Conservation (phyloP, 2,113 vertebrate species). For the Phrynosoma blainvillii region DNA sequence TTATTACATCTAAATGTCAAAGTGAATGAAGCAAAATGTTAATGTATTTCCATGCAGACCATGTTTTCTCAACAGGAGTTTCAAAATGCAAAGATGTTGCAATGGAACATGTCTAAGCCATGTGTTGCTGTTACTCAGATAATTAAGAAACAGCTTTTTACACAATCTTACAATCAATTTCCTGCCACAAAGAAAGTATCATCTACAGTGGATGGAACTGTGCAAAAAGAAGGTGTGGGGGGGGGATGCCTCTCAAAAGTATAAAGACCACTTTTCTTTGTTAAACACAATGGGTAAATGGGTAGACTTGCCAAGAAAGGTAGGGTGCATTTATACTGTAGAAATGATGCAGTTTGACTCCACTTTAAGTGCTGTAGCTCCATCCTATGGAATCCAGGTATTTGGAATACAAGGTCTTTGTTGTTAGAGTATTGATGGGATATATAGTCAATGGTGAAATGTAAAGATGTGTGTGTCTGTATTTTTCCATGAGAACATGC, state of each 20-base stretch:
- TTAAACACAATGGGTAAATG: not conserved
- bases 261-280: not conserved
- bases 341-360: too few species aligned
- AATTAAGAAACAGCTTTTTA: constrained; percentile 52
- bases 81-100: constrained; percentile 50
- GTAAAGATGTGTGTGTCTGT: too few species aligned
- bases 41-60: constrained; percentile 12
- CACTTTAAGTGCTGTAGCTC: too few species aligned
- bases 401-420: too few species aligned
- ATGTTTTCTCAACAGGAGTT: constrained; percentile 7
- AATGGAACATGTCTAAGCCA: constrained; percentile 34
- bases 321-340: too few species aligned
- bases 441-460: too few species aligned
- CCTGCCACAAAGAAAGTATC: not conserved
- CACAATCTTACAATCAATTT: not conserved
- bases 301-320: not conserved
- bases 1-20: not conserved
- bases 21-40: not conserved
- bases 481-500: too few species aligned
- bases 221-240: not conserved
- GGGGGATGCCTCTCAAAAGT: not conserved
- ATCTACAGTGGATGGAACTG: not conserved
- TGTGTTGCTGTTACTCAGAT: constrained; percentile 41
- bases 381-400: too few species aligned
- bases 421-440: too few species aligned